phyloP scores from a whole-genome alignment of 2,113 vertebrate genomes.

The Charina bottae region DNA sequence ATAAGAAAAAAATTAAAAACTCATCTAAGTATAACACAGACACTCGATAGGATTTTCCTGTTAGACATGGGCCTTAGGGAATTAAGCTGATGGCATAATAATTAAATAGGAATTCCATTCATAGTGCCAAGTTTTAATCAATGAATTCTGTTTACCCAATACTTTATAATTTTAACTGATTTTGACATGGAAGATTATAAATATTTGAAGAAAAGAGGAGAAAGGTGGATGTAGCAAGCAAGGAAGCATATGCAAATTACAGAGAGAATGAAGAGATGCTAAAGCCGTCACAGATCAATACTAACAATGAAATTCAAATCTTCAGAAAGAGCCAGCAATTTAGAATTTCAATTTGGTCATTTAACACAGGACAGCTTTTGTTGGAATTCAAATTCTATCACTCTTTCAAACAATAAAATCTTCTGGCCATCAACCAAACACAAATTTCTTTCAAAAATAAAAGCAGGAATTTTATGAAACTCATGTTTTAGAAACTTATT shows the following conservation, averaged over 20 bases:
- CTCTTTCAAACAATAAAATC: slow-evolving; percentile 16
- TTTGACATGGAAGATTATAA: background rate
- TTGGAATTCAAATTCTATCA: background rate
- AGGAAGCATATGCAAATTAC: background rate
- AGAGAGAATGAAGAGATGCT: background rate
- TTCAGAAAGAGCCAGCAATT: background rate
- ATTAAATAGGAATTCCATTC: background rate
- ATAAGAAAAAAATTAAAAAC: background rate
- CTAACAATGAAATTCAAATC: background rate
- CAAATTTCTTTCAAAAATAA: background rate
- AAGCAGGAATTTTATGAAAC: background rate
- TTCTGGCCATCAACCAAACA: slow-evolving; percentile 18
- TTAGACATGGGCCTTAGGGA: background rate
- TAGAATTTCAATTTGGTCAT: background rate
- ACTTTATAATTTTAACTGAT: background rate
- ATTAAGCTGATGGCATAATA: background rate
- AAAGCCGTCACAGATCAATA: background rate
- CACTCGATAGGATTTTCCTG: background rate
- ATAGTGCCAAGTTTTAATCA: background rate
- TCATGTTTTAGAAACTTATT: background rate
- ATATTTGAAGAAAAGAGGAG: too few relatives aligned
- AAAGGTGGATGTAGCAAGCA: background rate
- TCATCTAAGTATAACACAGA: background rate
- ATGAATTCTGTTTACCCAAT: background rate
- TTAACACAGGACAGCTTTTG: slow-evolving; percentile 1